Base-by-base conservation (phyloP, 2,888 invertebrate species). In the Gastracanthus pulcherrimus region DNA sequence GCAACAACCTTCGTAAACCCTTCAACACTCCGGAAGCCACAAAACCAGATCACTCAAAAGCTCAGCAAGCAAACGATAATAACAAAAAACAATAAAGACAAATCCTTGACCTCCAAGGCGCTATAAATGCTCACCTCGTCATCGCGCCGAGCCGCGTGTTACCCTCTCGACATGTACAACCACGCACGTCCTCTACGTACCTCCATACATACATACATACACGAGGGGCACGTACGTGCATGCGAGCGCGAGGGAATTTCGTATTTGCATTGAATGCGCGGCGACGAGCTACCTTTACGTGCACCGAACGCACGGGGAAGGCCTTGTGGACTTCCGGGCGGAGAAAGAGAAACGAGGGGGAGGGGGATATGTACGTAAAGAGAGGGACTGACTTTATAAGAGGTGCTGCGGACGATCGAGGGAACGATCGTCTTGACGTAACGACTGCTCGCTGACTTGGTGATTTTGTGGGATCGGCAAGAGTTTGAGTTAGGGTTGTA, bases 201-300 rank as follows among this genome's bases (percentile, higher is more conserved):
- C n/a, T n/a, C n/a, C n/a, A n/a, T n/a, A n/a, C n/a, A n/a, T n/a
- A n/a, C n/a, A n/a, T n/a, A n/a, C n/a, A n/a, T n/a, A n/a, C n/a
- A 55, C 29, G 29, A 5, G 31, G 16, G 16, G 60, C 60, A 66
- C 16, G 55, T 71, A 55, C 36, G 48, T 74, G 76, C 34, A 26
- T 69, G 60, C 70, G 75, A 23, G 19, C 75, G 60, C 71, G 71
- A 62, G 66, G 41, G 58, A 76, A 58, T 62, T 62, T 55, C 62
- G 34, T 67, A 81, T 81, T 78, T 81, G 67, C 81, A 74, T 76
- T 60, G 69, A 74, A 77, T 74, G 67, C 72, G 51, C 41, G 16
- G 31, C n/a, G n/a, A n/a, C n/a, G n/a, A n/a, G n/a, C n/a, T n/a
- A n/a, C n/a, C n/a, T n/a, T n/a, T n/a, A 31, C 41, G 67, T 36